Evolutionary conservation across 2,113 vertebrate species (phyloP).

Genomic region (Epinephelus fuscoguttatus): DNA sequence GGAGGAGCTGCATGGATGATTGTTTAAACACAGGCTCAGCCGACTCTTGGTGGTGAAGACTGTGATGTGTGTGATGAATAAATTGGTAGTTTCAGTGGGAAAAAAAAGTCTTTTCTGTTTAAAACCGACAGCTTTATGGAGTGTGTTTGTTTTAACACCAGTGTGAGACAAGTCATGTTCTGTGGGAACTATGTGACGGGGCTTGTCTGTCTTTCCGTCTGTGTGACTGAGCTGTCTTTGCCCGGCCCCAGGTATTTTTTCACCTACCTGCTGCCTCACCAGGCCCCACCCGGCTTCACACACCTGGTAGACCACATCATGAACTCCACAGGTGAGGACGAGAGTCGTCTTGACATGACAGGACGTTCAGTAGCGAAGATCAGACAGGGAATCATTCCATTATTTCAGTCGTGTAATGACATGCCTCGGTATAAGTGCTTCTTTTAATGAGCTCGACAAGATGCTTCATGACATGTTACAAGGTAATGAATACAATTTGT

Average conservation of each 20-base stretch:
- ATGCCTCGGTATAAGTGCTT: conserved; percentile 38
- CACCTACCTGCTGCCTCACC: conserved; percentile 93
- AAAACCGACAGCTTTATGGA: conserved; percentile 70
- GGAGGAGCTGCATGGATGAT: conserved; percentile 5
- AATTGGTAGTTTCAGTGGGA: conserved; percentile 38
- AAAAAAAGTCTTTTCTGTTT: conserved; percentile 27
- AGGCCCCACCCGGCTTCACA: conserved; percentile 86
- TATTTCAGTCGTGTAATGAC: conserved; percentile 64
- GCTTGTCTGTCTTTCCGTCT: conserved; percentile 58
- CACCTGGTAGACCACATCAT: conserved; percentile 90
- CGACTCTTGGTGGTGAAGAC: conserved; percentile 48
- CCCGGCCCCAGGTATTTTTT: conserved; percentile 90
- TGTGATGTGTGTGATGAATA: conserved; percentile 46
- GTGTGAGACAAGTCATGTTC: conserved; percentile 63
- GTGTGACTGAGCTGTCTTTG: conserved; percentile 64
- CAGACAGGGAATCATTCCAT: conserved; percentile 59
- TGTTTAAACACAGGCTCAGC: conserved; percentile 39
- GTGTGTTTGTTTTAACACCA: conserved; percentile 61
- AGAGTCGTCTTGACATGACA: conserved; percentile 52
- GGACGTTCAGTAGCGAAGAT: conserved; percentile 44
- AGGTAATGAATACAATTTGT: conserved; percentile 39
- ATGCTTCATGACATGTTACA: conserved; percentile 41
- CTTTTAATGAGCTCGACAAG: conserved; percentile 60
- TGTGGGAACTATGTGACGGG: conserved; percentile 59
- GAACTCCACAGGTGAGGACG: conserved; percentile 90